These are phyloP conservation scores for Paracanthobrama guichenoti DNA, from an alignment of 2,113 vertebrate species.

Conservation along the genomic window DNA sequence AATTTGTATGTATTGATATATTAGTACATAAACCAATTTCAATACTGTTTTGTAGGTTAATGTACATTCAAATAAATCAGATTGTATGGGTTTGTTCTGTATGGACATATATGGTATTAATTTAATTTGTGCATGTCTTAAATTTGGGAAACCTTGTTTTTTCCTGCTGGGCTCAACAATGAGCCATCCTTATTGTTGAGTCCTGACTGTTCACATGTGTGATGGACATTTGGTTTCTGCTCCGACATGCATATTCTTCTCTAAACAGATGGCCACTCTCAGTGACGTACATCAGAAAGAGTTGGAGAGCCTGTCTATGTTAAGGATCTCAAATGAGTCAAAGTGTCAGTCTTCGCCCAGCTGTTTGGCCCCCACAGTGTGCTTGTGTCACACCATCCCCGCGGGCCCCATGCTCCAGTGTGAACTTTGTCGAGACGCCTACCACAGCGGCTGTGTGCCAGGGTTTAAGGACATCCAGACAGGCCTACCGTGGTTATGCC, in stretches of 20 bases:
- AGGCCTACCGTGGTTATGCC: slow-evolving; percentile 88
- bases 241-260: background rate
- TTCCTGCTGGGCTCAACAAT: too few relatives aligned
- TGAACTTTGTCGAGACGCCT: slow-evolving; percentile 91
- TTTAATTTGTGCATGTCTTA: background rate
- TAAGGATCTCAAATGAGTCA: slow-evolving; percentile 84
- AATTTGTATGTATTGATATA: background rate
- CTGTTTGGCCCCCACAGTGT: slow-evolving; percentile 77
- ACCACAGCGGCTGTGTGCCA: slow-evolving; percentile 83
- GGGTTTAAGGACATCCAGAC: slow-evolving; percentile 61
- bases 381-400: slow-evolving; percentile 88
- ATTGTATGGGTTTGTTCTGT: background rate
- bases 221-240: background rate
- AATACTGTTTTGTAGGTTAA: background rate
- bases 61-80: too few relatives aligned
- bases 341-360: slow-evolving; percentile 78
- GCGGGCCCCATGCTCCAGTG: slow-evolving; percentile 90
- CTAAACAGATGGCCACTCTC: slow-evolving; percentile 86
- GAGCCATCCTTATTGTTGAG: background rate
- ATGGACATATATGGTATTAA: background rate
- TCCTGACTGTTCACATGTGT: background rate
- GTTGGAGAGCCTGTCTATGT: slow-evolving; percentile 84
- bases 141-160: background rate
- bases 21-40: background rate
- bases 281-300: slow-evolving; percentile 88